Evolutionary conservation across 2,888 invertebrate species (phyloP), one percentile per base, ranked within the genome.

Genomic region (Agriopis aurantiaria): DNA sequence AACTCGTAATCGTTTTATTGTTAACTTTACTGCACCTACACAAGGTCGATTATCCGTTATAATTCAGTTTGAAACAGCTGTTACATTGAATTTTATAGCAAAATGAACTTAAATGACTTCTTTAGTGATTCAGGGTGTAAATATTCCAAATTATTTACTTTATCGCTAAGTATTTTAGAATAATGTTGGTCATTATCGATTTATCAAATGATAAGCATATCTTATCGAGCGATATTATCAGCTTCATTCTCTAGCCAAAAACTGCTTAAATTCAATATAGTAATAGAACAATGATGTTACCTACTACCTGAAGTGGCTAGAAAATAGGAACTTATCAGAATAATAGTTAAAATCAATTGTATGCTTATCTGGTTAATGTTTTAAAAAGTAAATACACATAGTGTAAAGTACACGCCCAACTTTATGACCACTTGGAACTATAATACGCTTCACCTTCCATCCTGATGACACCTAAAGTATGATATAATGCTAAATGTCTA

Each of bases 141-240:
- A 53, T 63, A 63, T 63, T 68, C 8, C 40, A 53, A 53, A 40
- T 23, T 33, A 7, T n/a, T 49, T 33, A 51, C n/a, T 43, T 66
- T 60, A 64, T 71, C 61, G 12, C 51, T 33, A 33, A 33, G 33
- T 64, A 72, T 63, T 62, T 69, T 58, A n/a, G 61, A 69, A 68
- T 45, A 52, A 64, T 63, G 71, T 65, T 65, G 49, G 49, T 63
- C 52, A 62, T 57, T 67, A 65, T 8, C 51, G 0, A 55, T 53
- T 69, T 64, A 75, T 73, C 75, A 60, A 33, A 41, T 45, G 51
- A 69, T 67, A 48, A 67, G 8, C 10, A 62, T 33, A 59, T 10
- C 46, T 68, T 69, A 74, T 70, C 68, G 8, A 64, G 58, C 46
- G 65, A 66, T 66, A 55, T 45, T 49, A 14, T 14, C 46, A 12